A percentile compares a stretch with the other conserved stretches of the same genome.
Conservation (phyloP, 2,797 vertebrate species). For the Gymnocypris eckloni region DNA sequence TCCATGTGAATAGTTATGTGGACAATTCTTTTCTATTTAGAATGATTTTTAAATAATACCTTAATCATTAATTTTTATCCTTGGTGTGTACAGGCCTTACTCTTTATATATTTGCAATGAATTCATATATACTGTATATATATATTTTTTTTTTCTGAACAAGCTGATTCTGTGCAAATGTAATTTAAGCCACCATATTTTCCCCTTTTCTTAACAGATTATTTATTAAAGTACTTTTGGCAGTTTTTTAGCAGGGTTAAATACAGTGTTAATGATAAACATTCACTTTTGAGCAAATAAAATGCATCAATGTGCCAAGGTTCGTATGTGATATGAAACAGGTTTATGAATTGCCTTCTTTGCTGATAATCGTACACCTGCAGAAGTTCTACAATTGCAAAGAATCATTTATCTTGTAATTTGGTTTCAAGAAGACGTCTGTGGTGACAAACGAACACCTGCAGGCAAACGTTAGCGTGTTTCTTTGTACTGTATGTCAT, state of each 20-base stretch:
- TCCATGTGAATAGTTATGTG: not conserved
- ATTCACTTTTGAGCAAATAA: conserved; percentile 2
- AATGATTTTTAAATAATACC: not conserved
- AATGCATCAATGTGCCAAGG: not conserved
- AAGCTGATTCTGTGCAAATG: not conserved
- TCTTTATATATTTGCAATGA: not conserved
- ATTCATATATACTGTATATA: not conserved
- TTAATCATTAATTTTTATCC: not conserved
- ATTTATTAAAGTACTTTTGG: not conserved
- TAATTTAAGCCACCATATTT: not conserved
- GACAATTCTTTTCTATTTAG: not conserved
- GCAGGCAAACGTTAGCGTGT: conserved; percentile 5
- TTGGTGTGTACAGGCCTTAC: not conserved
- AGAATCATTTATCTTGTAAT: conserved; percentile 5
- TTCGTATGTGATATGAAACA: not conserved
- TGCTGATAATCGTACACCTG: conserved; percentile 20
- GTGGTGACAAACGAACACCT: conserved; percentile 22
- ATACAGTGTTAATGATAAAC: conserved; percentile 1
- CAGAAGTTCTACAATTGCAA: not conserved
- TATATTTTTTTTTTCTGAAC: not conserved
- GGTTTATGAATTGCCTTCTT: not conserved
- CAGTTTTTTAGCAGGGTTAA: not conserved
- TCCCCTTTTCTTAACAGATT: not conserved
- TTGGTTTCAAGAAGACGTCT: not conserved
- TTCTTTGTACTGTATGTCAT: not conserved